Evolutionary conservation across 2,888 invertebrate genomes (phyloP).

Genomic region (Timema cristinae): DNA sequence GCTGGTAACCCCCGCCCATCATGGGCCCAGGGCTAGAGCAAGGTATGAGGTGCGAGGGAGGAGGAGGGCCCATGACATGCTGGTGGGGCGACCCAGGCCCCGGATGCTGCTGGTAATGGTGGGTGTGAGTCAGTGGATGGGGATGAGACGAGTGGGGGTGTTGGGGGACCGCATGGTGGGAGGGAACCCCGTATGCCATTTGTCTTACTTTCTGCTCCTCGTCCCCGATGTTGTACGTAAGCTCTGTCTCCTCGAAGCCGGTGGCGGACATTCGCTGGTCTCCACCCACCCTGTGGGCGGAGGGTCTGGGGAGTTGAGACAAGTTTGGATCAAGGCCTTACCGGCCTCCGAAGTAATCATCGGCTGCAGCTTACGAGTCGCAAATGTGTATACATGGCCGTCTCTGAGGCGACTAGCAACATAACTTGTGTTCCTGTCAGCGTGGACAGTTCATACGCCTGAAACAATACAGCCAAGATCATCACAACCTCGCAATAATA

Average conservation of each 20-base stretch:
- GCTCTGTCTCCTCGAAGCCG: slow-evolving; percentile 97
- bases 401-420: slow-evolving; percentile 97
- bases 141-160: slow-evolving; percentile 30
- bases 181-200: slow-evolving; percentile 77
- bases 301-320: slow-evolving; percentile 95
- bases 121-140: slow-evolving; percentile 41
- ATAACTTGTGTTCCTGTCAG: slow-evolving; percentile 99
- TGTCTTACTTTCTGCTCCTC: slow-evolving; percentile 97
- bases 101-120: slow-evolving; percentile 44
- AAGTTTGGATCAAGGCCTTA: slow-evolving; percentile 97
- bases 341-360: slow-evolving; percentile 99
- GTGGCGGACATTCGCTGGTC: slow-evolving; percentile 98
- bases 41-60: slow-evolving; percentile 52
- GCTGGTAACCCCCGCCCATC: slow-evolving; percentile 52
- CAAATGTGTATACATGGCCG: slow-evolving; percentile 99
- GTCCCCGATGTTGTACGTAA: slow-evolving; percentile 93
- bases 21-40: slow-evolving; percentile 68
- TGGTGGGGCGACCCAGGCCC: slow-evolving; percentile 54
- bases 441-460: slow-evolving; percentile 99
- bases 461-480: slow-evolving; percentile 35
- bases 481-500: too few relatives aligned
- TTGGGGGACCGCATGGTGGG: slow-evolving; percentile 41
- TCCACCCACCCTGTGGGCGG: slow-evolving; percentile 55
- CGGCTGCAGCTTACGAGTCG: slow-evolving; percentile 96
- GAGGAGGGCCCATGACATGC: slow-evolving; percentile 59